phyloP scores from a whole-genome alignment of 1,140 invertebrate species.

The Drosophila equinoxialis region DNA sequence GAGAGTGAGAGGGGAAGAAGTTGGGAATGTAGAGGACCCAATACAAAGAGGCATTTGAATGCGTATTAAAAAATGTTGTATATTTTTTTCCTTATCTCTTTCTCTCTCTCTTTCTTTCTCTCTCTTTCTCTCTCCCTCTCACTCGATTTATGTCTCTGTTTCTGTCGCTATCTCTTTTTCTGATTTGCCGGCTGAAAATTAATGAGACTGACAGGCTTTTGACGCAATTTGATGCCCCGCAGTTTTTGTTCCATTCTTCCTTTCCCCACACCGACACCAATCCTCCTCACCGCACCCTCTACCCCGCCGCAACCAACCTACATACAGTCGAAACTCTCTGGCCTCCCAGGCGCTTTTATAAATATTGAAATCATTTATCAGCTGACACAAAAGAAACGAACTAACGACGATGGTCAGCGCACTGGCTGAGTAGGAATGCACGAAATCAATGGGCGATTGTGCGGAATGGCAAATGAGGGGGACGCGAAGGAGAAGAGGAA shows the following conservation, averaged over 20 bases:
- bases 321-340: background rate
- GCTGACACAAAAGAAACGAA: conserved; percentile 17
- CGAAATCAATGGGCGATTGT: conserved; percentile 24
- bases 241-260: conserved; percentile 33
- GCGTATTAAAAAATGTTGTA: conserved; percentile 24
- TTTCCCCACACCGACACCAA: background rate
- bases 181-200: conserved; percentile 50
- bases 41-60: conserved; percentile 40
- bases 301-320: background rate
- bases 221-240: conserved; percentile 58
- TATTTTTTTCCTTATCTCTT: conserved; percentile 11
- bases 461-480: conserved; percentile 1
- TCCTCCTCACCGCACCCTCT: background rate
- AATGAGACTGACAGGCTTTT: conserved; percentile 62
- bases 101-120: background rate
- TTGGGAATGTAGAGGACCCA: conserved; percentile 12
- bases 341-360: conserved; percentile 12
- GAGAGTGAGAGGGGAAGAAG: background rate
- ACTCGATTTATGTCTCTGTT: background rate
- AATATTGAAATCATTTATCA: conserved; percentile 19
- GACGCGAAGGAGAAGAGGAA: background rate
- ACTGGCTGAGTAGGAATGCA: conserved; percentile 10
- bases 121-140: background rate
- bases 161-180: conserved; percentile 18
- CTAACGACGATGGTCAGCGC: conserved; percentile 9